These are phyloP conservation scores for Rhamnusium bicolor DNA, from an alignment of 2,888 invertebrate genomes.

Conservation along the genomic window DNA sequence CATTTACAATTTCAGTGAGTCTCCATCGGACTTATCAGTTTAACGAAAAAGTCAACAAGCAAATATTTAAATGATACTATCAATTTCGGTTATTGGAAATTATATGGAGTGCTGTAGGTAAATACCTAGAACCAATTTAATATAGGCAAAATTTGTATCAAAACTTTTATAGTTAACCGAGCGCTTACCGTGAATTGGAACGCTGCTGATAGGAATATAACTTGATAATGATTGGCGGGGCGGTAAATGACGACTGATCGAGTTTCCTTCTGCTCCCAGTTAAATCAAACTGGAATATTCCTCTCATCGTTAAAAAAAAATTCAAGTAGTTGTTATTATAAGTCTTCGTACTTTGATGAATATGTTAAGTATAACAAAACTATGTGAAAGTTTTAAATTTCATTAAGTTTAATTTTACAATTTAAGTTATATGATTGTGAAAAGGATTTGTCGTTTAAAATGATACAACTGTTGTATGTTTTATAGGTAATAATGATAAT, in stretches of 20 bases:
- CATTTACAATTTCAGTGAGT: neutral
- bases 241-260: constrained; percentile 64
- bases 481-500: neutral
- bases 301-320: neutral
- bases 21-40: neutral
- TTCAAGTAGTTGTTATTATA: no score
- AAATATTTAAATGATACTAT: neutral
- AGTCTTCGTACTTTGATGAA: no score
- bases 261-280: constrained; percentile 49
- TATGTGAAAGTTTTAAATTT: no score
- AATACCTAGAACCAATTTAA: constrained; percentile 35
- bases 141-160: constrained; percentile 44
- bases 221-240: constrained; percentile 62
- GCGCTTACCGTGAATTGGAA: constrained; percentile 50
- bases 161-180: constrained; percentile 53
- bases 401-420: no score
- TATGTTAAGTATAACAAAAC: no score
- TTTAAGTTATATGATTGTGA: no score
- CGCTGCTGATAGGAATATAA: constrained; percentile 64
- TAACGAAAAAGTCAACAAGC: neutral
- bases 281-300: constrained; percentile 15
- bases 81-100: neutral
- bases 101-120: neutral
- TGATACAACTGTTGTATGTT: no score
- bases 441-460: no score